Conservation (phyloP, 2,113 vertebrate genomes). For the Sterna hirundo region DNA sequence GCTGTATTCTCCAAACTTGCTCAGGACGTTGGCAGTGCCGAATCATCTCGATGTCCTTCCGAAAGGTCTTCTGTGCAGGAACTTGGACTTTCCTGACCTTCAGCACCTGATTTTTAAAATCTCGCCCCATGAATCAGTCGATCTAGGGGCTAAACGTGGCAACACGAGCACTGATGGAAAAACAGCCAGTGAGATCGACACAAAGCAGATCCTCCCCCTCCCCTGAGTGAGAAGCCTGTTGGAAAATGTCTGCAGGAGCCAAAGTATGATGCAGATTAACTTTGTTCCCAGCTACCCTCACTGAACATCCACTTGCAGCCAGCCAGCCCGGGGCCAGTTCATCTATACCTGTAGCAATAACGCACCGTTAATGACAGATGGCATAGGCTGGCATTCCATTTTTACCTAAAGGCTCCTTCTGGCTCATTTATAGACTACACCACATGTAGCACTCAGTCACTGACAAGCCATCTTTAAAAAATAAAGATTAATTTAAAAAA, state of each 20-base stretch:
- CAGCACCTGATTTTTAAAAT: neutral
- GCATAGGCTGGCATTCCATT: neutral
- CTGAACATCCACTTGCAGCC: neutral
- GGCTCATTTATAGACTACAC: neutral
- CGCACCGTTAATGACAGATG: neutral
- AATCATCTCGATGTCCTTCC: neutral
- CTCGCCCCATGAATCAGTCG: accelerated
- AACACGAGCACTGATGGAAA: neutral
- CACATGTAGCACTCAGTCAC: neutral
- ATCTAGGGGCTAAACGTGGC: neutral
- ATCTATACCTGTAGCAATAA: neutral
- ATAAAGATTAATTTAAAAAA: neutral
- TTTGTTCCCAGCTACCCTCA: accelerated
- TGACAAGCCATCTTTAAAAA: neutral
- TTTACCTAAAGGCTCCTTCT: neutral
- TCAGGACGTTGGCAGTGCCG: neutral
- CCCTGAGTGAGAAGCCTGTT: neutral
- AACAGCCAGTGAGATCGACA: accelerated
- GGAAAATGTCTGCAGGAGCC: neutral
- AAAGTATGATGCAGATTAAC: neutral
- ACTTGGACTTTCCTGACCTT: neutral
- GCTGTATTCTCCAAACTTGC: neutral
- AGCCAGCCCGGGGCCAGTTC: neutral
- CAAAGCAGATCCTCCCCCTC: neutral
- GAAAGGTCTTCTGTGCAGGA: neutral